Conservation (phyloP, 2,113 vertebrate species). For the Crocuta crocuta region DNA sequence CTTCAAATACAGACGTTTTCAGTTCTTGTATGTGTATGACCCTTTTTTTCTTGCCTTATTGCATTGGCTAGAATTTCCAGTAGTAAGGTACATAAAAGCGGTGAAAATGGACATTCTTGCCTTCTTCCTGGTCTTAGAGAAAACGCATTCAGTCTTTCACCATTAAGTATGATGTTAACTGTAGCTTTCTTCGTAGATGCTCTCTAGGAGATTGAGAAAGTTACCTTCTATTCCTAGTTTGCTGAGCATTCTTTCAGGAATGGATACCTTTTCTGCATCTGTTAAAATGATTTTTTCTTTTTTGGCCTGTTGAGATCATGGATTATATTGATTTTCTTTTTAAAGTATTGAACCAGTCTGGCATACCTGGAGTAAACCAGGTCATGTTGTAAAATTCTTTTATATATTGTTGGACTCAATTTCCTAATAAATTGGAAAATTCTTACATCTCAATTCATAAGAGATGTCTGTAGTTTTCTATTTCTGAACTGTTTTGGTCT, state of each 20-base stretch:
- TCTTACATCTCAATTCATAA: neutral
- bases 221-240: neutral
- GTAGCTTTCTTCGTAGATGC: neutral
- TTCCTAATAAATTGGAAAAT: neutral
- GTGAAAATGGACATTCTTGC: neutral
- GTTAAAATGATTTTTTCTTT: neutral
- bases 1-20: neutral
- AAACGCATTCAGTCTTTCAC: neutral
- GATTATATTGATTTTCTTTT: neutral
- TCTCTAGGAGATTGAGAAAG: neutral
- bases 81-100: neutral
- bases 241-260: neutral
- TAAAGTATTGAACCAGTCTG: neutral
- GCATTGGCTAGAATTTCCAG: neutral
- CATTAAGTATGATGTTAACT: neutral
- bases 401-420: neutral
- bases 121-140: neutral
- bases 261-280: neutral
- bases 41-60: conserved; percentile 12
- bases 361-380: neutral
- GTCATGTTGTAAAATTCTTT: neutral
- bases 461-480: neutral
- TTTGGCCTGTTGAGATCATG: neutral
- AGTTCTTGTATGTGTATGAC: neutral
- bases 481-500: neutral